These are phyloP conservation scores for Priocnemis perturbator DNA, from an alignment of 2,888 invertebrate species.

Conservation along the genomic window DNA sequence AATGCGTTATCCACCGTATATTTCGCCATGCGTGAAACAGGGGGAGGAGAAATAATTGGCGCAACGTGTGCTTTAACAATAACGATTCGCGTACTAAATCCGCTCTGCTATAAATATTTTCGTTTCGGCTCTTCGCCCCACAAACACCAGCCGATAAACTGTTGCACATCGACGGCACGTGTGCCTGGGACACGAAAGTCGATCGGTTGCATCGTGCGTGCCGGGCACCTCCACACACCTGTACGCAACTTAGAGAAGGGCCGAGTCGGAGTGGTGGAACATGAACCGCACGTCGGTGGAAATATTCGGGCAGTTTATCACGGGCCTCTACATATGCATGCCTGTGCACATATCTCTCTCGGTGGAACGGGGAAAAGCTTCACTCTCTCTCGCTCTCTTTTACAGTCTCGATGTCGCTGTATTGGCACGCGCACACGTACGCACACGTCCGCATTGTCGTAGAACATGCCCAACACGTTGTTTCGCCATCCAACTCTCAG, in stretches of 20 bases:
- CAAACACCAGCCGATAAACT: too few relatives aligned
- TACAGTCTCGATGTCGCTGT: neutral
- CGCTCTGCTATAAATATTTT: neutral
- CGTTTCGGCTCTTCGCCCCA: too few relatives aligned
- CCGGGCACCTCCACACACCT: neutral
- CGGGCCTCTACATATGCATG: constrained; percentile 9
- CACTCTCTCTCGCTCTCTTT: neutral
- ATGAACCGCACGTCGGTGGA: constrained; percentile 16
- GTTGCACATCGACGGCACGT: too few relatives aligned
- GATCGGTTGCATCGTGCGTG: constrained; percentile 1
- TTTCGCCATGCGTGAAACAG: too few relatives aligned
- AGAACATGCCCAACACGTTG: neutral
- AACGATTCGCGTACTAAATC: neutral
- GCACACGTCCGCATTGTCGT: too few relatives aligned
- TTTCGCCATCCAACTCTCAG: constrained; percentile 8
- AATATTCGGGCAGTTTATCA: constrained; percentile 44
- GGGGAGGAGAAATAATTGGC: too few relatives aligned
- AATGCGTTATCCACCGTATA: too few relatives aligned
- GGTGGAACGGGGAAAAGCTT: neutral
- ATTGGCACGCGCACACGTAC: neutral
- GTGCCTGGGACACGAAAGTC: neutral
- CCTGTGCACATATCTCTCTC: neutral
- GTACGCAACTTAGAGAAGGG: too few relatives aligned
- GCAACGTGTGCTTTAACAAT: neutral
- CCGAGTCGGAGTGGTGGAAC: neutral